Evolutionary conservation across 2,888 invertebrate species (phyloP).

Genomic region (Pharmacophagus antenor): DNA sequence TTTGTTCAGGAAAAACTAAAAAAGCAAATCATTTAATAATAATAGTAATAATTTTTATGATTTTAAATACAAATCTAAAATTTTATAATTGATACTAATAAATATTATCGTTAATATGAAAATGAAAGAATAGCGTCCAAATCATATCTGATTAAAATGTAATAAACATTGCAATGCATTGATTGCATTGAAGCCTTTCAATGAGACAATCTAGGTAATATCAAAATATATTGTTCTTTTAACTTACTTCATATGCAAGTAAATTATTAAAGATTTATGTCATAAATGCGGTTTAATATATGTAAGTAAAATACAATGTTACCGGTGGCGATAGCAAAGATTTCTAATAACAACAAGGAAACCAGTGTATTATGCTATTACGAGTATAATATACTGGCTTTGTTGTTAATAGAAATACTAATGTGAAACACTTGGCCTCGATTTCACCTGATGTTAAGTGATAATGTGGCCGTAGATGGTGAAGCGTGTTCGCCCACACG

Average conservation of each 20-base stretch:
- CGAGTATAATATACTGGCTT: too few relatives aligned
- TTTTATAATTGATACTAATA: too few relatives aligned
- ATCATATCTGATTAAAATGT: constrained; percentile 16
- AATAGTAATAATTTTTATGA: too few relatives aligned
- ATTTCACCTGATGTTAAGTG: too few relatives aligned
- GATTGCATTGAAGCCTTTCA: constrained; percentile 2
- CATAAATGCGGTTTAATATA: not conserved
- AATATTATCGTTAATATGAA: not conserved
- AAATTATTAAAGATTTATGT: not conserved
- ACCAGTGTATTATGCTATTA: too few relatives aligned
- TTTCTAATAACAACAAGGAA: not conserved
- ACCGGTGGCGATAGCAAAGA: not conserved
- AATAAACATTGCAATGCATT: constrained; percentile 6
- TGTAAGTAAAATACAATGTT: not conserved
- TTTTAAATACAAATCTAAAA: too few relatives aligned
- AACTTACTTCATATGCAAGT: not conserved
- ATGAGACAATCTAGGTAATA: constrained; percentile 3
- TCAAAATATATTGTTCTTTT: not conserved
- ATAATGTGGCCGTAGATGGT: too few relatives aligned
- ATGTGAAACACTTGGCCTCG: too few relatives aligned
- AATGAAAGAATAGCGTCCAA: constrained; percentile 10
- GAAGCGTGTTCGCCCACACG: too few relatives aligned
- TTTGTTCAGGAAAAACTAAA: too few relatives aligned
- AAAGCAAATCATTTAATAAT: too few relatives aligned
- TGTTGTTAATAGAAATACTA: too few relatives aligned